A percentile compares a stretch with the other conserved stretches of the same genome.
These are phyloP conservation scores for Drosophila rubida DNA, from an alignment of 2,888 invertebrate genomes.

Conservation along the genomic window DNA sequence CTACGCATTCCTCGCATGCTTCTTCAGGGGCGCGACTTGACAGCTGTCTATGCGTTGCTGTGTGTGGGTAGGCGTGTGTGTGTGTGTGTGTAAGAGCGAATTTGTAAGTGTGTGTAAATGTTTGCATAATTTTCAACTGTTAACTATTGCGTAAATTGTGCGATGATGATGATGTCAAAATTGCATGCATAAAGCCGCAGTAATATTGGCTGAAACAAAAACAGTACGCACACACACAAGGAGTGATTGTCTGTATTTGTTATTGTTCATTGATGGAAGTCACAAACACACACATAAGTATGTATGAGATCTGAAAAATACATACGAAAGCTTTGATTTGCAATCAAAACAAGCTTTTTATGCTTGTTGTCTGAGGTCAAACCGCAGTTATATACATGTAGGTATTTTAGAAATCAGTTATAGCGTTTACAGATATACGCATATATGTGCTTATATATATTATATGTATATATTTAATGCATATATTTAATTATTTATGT, in stretches of 20 bases:
- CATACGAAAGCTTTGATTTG: constrained; percentile 27
- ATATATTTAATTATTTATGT: neutral
- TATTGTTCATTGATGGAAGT: constrained; percentile 36
- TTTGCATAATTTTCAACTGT: constrained; percentile 35
- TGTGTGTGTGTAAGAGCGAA: constrained; percentile 7
- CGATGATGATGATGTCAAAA: constrained; percentile 28
- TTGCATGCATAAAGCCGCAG: constrained; percentile 14
- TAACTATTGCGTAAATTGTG: constrained; percentile 50
- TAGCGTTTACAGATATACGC: neutral
- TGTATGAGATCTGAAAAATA: neutral
- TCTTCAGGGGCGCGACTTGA: constrained; percentile 37
- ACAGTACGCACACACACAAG: neutral
- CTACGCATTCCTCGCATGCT: constrained; percentile 24
- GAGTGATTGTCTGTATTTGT: constrained; percentile 1
- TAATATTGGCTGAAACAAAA: constrained; percentile 9
- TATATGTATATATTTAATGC: neutral
- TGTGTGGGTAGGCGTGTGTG: constrained; percentile 9
- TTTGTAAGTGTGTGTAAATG: constrained; percentile 18
- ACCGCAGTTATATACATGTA: constrained; percentile 20
- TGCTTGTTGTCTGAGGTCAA: constrained; percentile 72
- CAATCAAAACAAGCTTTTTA: constrained; percentile 45
- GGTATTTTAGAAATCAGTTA: constrained; percentile 31
- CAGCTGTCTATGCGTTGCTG: constrained; percentile 11
- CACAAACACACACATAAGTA: constrained; percentile 4
- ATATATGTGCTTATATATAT: neutral